These are phyloP conservation scores for Cheirogaleus medius DNA, from an alignment of 2,113 vertebrate genomes.

Conservation along the genomic window DNA sequence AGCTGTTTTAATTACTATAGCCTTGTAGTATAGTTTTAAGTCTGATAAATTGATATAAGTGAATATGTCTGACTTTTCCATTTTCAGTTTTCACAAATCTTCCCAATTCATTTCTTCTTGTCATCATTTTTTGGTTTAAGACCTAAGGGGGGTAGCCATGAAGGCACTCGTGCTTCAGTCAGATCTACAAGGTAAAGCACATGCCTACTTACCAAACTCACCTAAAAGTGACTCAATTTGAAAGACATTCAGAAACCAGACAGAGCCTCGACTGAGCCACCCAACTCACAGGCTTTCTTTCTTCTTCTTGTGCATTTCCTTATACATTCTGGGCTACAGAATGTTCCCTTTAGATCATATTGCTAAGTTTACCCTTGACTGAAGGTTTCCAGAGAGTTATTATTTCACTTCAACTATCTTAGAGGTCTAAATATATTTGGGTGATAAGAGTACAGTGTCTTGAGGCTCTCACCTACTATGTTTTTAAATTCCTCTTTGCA, in stretches of 20 bases:
- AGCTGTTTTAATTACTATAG: too few species aligned
- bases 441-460: neutral
- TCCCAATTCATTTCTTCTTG: neutral
- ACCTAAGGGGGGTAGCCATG: neutral
- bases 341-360: neutral
- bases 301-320: neutral
- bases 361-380: neutral
- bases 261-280: neutral
- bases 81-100: conserved; percentile 34
- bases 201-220: neutral
- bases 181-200: neutral
- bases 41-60: too few species aligned
- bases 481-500: neutral
- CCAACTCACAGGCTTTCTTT: neutral
- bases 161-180: neutral
- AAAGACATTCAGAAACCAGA: neutral
- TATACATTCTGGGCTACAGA: neutral
- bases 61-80: neutral
- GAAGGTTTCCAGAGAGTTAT: neutral
- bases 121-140: neutral
- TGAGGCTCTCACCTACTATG: neutral
- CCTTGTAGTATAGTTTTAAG: too few species aligned
- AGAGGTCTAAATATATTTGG: neutral
- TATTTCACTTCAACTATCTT: neutral
- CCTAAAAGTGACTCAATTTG: neutral